Evolutionary conservation across 1,140 invertebrate species (phyloP).

Genomic region (Drosophila nannoptera): DNA sequence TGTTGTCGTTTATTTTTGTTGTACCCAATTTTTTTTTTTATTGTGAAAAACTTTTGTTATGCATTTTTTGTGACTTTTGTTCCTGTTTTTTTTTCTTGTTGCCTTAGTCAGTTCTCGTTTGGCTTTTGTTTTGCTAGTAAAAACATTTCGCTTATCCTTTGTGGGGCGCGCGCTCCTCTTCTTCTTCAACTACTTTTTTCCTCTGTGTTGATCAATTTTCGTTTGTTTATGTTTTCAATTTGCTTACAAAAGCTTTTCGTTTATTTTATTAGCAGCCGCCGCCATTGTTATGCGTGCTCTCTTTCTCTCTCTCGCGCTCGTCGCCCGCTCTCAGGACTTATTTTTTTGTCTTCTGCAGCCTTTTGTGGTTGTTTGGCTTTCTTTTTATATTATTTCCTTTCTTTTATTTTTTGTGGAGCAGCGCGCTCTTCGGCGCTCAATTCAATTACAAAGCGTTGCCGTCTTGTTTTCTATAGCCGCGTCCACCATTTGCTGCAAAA

Average conservation of each 20-base stretch:
- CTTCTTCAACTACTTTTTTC: constrained; percentile 43
- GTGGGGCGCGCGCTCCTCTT: constrained; percentile 15
- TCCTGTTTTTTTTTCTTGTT: constrained; percentile 9
- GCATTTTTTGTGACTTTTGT: constrained; percentile 54
- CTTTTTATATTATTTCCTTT: constrained; percentile 24
- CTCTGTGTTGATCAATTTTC: constrained; percentile 65
- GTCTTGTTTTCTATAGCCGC: constrained; percentile 28
- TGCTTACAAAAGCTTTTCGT: constrained; percentile 77
- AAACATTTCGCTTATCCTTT: constrained; percentile 63
- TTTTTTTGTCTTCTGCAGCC: constrained; percentile 26
- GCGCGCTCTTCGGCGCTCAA: constrained; percentile 69
- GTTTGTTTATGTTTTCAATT: constrained; percentile 78
- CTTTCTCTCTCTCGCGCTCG: constrained; percentile 1
- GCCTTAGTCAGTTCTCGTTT: constrained; percentile 28
- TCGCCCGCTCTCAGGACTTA: neutral
- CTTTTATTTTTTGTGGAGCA: constrained; percentile 36
- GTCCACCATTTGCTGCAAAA: constrained; percentile 49
- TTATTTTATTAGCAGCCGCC: constrained; percentile 72
- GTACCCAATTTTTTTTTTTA: constrained; percentile 49
- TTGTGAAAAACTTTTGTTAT: constrained; percentile 50
- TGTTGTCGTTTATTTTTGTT: constrained; percentile 28
- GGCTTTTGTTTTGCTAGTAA: constrained; percentile 50
- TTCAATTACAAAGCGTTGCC: constrained; percentile 64
- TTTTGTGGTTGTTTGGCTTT: constrained; percentile 57
- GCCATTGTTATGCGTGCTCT: constrained; percentile 49